Conservation (phyloP, 2,113 vertebrate species). For the Leucosticte australis region DNA sequence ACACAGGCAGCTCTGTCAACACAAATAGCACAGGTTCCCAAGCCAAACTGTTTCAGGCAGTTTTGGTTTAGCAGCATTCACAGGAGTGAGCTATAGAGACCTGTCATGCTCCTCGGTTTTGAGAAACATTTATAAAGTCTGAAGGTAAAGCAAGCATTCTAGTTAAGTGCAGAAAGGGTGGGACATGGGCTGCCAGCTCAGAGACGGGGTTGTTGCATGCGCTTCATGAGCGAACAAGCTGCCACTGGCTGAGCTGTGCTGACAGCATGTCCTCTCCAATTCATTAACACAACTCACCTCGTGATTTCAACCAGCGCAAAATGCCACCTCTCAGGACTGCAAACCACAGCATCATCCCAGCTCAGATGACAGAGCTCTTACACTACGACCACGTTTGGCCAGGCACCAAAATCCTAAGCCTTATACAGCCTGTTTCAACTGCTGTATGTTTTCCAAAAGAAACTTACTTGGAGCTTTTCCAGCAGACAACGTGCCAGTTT, state of each 20-base stretch:
- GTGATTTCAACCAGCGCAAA: not conserved
- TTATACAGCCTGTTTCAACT: not conserved
- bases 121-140: not conserved
- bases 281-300: not conserved
- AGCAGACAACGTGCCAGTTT: constrained; percentile 20
- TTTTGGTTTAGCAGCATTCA: not conserved
- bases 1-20: not conserved
- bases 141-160: not conserved
- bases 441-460: not conserved
- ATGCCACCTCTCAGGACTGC: not conserved
- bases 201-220: fast-evolving
- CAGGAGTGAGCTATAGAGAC: not conserved
- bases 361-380: not conserved
- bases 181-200: not conserved
- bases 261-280: not conserved
- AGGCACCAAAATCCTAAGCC: not conserved
- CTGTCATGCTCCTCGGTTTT: fast-evolving
- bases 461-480: constrained; percentile 83
- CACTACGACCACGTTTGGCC: not conserved
- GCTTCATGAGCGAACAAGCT: fast-evolving
- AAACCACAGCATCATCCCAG: not conserved
- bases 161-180: not conserved
- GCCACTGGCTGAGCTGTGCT: not conserved
- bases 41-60: not conserved
- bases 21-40: not conserved